These are phyloP conservation scores for Clarias magur DNA, from an alignment of 2,113 vertebrate species.

Conservation along the genomic window DNA sequence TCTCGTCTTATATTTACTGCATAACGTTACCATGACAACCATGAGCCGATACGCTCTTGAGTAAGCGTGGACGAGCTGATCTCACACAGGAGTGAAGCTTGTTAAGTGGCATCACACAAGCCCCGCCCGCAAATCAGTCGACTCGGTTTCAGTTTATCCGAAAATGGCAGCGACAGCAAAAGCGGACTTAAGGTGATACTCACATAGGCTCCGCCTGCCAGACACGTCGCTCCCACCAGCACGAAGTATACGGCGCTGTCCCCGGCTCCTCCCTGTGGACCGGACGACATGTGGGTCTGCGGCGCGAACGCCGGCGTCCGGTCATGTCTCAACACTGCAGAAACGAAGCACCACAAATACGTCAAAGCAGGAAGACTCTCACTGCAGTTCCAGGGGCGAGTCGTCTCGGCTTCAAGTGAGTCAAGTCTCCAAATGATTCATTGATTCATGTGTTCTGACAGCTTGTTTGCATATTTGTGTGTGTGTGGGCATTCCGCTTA, in stretches of 20 bases:
- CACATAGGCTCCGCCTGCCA: conserved; percentile 79
- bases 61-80: background rate
- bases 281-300: conserved; percentile 76
- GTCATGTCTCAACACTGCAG: conserved; percentile 65
- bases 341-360: background rate
- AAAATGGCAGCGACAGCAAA: background rate
- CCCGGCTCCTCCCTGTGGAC: conserved; percentile 73
- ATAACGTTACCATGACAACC: background rate
- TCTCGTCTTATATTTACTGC: background rate
- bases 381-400: too few species aligned
- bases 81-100: background rate
- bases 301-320: conserved; percentile 53
- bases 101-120: background rate
- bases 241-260: conserved; percentile 78
- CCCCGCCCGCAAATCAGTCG: background rate
- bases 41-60: background rate
- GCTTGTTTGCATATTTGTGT: background rate
- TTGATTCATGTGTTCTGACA: background rate
- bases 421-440: background rate
- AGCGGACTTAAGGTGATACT: conserved; percentile 54
- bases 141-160: background rate
- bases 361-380: background rate
- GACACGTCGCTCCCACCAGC: conserved; percentile 78
- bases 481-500: background rate
- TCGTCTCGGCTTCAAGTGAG: background rate